Evolutionary conservation across 2,797 vertebrate species (phyloP).

Genomic region (Cygnus olor): DNA sequence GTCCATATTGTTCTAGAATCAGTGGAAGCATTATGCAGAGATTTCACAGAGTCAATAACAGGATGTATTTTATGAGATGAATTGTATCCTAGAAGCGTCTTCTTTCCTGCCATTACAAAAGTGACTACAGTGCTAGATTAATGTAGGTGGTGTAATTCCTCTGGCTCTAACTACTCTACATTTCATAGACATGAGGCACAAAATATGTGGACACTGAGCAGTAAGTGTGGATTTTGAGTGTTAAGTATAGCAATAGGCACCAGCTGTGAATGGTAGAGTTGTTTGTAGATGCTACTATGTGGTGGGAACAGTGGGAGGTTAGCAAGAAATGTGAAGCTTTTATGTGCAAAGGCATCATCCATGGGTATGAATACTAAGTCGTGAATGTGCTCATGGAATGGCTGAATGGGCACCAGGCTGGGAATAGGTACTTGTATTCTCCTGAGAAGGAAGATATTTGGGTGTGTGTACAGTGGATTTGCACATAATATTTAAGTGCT

Average conservation of each 20-base stretch:
- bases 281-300: not conserved
- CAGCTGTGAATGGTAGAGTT: not conserved
- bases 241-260: not conserved
- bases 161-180: not conserved
- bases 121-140: not conserved
- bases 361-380: not conserved
- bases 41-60: not conserved
- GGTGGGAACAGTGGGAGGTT: not conserved
- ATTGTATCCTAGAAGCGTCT: not conserved
- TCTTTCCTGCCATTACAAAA: not conserved
- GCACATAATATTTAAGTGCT: not conserved
- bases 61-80: not conserved
- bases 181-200: not conserved
- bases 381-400: not conserved
- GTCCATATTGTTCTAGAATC: not conserved
- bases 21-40: not conserved
- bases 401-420: not conserved
- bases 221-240: not conserved
- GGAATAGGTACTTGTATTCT: not conserved
- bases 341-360: not conserved
- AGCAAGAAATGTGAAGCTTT: not conserved
- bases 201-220: not conserved
- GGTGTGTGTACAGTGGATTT: not conserved
- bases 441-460: not conserved
- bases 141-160: not conserved